A percentile compares a stretch with the other conserved stretches of the same genome.
phyloP scores from a whole-genome alignment of 2,797 vertebrate genomes.

The Semaprochilodus insignis region DNA sequence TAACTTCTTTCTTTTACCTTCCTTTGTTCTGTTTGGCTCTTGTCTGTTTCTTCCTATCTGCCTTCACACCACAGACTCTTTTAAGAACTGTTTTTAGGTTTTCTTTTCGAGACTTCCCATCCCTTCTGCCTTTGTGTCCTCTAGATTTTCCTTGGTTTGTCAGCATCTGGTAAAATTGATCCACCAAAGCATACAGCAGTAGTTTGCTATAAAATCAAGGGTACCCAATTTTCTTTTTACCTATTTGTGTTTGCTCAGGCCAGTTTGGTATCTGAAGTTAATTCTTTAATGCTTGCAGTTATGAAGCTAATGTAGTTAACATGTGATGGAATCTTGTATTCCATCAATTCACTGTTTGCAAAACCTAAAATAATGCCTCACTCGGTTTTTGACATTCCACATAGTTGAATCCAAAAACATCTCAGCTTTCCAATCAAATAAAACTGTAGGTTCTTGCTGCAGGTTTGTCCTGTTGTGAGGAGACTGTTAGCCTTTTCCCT shows the following conservation, averaged over 20 bases:
- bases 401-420: too few species aligned
- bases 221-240: not conserved
- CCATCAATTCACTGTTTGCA: not conserved
- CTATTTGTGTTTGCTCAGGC: too few species aligned
- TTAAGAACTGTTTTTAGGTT: not conserved
- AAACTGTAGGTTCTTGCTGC: too few species aligned
- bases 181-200: not conserved
- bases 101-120: not conserved
- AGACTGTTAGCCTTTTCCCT: too few species aligned
- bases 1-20: not conserved
- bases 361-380: too few species aligned
- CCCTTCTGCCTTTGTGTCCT: not conserved
- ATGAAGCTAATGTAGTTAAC: not conserved
- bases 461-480: too few species aligned
- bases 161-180: not conserved
- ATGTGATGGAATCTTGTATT: not conserved
- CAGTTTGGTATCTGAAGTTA: not conserved
- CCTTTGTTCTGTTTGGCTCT: constrained; percentile 14
- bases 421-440: too few species aligned
- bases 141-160: constrained; percentile 9
- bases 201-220: too few species aligned
- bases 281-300: not conserved
- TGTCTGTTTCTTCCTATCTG: constrained; percentile 7
- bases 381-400: too few species aligned
- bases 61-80: constrained; percentile 25